Conservation (phyloP, 2,797 vertebrate genomes). For the Chiroxiphia lanceolata region DNA sequence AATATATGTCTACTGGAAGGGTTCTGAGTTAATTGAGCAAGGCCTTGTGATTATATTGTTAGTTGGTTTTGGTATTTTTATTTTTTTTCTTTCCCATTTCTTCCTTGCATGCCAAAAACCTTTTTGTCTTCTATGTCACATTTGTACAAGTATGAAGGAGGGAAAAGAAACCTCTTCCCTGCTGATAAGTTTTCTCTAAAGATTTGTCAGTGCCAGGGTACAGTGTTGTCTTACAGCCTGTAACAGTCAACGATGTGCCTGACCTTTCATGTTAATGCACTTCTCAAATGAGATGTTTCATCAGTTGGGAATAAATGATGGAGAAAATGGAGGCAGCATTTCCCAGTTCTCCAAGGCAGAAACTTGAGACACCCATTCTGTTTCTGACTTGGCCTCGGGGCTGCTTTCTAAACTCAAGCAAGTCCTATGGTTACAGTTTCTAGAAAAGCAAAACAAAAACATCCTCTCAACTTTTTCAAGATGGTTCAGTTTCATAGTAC, state of each 20-base stretch:
- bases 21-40: background rate
- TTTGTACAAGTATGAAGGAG: background rate
- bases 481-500: background rate
- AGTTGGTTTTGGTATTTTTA: background rate
- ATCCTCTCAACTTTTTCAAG: background rate
- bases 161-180: background rate
- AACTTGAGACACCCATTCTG: background rate
- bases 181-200: background rate
- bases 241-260: background rate
- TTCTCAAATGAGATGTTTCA: background rate
- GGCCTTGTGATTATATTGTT: background rate
- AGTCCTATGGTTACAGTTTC: background rate
- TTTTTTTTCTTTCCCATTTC: background rate
- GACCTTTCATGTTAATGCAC: background rate
- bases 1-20: background rate
- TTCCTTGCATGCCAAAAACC: background rate
- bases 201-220: background rate
- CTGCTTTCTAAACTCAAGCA: background rate
- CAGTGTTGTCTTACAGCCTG: background rate
- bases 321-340: background rate
- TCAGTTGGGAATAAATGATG: background rate
- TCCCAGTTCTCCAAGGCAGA: background rate
- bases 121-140: background rate
- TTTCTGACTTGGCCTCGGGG: background rate
- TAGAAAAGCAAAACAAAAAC: conserved; percentile 4